These are phyloP conservation scores for Archaeoteleia sp. DNA, from an alignment of 2,888 invertebrate genomes.

Conservation along the genomic window DNA sequence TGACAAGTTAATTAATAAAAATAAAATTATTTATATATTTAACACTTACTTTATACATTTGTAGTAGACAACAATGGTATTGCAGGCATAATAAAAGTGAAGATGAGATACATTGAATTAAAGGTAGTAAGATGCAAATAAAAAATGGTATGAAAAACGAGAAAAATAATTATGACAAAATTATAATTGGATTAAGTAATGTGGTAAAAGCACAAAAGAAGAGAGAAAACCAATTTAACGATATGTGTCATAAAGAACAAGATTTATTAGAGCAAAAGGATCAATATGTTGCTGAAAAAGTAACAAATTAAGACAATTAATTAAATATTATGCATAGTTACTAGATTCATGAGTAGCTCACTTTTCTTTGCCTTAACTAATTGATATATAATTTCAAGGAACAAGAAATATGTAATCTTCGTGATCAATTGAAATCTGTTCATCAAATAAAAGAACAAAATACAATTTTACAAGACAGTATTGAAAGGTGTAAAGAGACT, in stretches of 20 bases:
- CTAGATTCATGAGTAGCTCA: not conserved
- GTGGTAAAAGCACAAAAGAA: constrained; percentile 58
- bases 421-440: constrained; percentile 44
- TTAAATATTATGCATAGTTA: not conserved
- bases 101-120: too few relatives aligned
- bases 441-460: constrained; percentile 43
- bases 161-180: too few relatives aligned
- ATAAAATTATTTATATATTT: constrained; percentile 44
- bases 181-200: too few relatives aligned
- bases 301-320: constrained; percentile 8
- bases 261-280: constrained; percentile 53
- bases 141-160: too few relatives aligned
- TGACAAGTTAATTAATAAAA: constrained; percentile 57
- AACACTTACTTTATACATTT: constrained; percentile 58
- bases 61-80: too few relatives aligned
- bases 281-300: constrained; percentile 53
- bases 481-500: constrained; percentile 57
- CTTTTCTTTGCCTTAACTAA: not conserved
- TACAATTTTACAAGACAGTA: constrained; percentile 51
- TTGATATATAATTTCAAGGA: constrained; percentile 35
- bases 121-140: too few relatives aligned
- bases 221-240: constrained; percentile 57
- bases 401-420: constrained; percentile 47
- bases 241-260: constrained; percentile 57
- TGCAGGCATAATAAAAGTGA: too few relatives aligned